phyloP scores from a whole-genome alignment of 2,113 vertebrate genomes.

The Talpa occidentalis region DNA sequence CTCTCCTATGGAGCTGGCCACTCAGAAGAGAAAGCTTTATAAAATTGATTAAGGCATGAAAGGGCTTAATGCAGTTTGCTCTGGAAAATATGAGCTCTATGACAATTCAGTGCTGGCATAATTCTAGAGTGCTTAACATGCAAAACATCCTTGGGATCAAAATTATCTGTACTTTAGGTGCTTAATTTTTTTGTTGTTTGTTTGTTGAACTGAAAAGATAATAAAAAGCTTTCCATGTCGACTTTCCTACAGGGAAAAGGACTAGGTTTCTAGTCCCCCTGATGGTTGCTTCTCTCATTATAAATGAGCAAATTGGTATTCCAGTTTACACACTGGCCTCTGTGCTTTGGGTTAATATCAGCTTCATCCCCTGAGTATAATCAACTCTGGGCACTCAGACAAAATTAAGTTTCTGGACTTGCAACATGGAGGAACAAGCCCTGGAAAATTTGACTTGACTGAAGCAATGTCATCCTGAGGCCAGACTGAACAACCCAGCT shows the following conservation, averaged over 20 bases:
- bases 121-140: constrained; percentile 14
- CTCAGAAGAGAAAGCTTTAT: constrained; percentile 41
- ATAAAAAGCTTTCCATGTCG: not conserved
- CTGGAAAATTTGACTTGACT: constrained; percentile 53
- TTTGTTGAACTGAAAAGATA: constrained; percentile 25
- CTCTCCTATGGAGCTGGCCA: not conserved
- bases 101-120: not conserved
- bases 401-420: constrained; percentile 58
- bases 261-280: not conserved
- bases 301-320: constrained; percentile 13
- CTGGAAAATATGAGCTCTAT: constrained; percentile 3
- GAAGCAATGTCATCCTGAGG: constrained; percentile 36
- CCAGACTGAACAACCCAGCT: constrained; percentile 2
- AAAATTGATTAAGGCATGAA: not conserved
- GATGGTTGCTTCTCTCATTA: constrained; percentile 5
- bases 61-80: not conserved
- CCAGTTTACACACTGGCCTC: not conserved
- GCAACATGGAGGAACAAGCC: constrained; percentile 41
- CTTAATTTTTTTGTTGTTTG: not conserved
- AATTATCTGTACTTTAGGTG: not conserved
- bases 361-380: not conserved
- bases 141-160: not conserved
- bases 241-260: not conserved
- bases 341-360: not conserved
- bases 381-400: not conserved